A percentile compares a stretch with the other conserved stretches of the same genome.
Evolutionary conservation across 2,113 vertebrate genomes (phyloP).

Genomic region (Todiramphus chloris): DNA sequence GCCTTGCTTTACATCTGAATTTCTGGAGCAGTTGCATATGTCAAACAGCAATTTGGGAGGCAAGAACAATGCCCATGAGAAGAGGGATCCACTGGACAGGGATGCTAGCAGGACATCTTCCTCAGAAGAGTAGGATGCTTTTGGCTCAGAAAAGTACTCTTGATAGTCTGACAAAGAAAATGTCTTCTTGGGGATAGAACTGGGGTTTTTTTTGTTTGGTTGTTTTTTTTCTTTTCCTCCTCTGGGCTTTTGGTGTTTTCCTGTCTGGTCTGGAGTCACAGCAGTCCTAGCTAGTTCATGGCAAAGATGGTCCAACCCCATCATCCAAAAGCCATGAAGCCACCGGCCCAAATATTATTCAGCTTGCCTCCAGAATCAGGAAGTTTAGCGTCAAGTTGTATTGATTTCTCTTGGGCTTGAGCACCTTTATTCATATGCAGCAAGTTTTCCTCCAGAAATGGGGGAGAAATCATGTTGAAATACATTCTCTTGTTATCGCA

Average conservation of each 20-base stretch:
- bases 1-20: not conserved
- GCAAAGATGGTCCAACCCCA: not conserved
- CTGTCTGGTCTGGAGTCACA: not conserved
- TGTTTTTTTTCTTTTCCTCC: not conserved
- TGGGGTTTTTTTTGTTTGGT: fast-evolving
- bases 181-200: not conserved
- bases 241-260: not conserved
- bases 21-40: not conserved
- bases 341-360: not conserved
- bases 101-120: not conserved
- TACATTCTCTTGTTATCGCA: not conserved
- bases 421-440: not conserved
- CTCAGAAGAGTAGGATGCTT: not conserved
- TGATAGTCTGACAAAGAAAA: not conserved
- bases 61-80: not conserved
- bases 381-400: not conserved
- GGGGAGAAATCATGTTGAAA: not conserved
- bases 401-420: not conserved
- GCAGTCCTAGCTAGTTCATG: not conserved
- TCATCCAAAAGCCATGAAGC: not conserved
- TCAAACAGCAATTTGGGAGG: not conserved
- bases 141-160: not conserved
- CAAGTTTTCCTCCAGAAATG: not conserved
- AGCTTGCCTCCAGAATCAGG: not conserved
- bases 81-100: not conserved